Percentiles rank a stretch among this genome's conserved stretches.
Evolutionary conservation across 2,113 vertebrate genomes (phyloP).

Genomic region (Xenus cinereus): DNA sequence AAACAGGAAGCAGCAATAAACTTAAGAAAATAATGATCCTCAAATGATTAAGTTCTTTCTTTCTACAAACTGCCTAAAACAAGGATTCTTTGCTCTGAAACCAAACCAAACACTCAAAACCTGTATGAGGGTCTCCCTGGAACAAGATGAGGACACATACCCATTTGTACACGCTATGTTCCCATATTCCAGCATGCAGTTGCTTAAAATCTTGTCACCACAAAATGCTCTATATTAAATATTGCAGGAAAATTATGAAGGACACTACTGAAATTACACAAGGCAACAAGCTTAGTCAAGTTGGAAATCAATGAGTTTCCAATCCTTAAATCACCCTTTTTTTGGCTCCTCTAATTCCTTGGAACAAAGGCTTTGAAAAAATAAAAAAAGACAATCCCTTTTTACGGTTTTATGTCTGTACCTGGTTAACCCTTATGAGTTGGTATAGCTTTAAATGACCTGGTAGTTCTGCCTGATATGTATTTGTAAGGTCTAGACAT

Average conservation of each 20-base stretch:
- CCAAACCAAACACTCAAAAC: neutral
- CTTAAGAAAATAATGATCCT: neutral
- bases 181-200: neutral
- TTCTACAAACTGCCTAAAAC: neutral
- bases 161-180: rapidly evolving
- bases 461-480: neutral
- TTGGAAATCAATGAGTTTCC: neutral
- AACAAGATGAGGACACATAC: neutral
- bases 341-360: neutral
- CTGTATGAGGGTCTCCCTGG: neutral
- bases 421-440: neutral
- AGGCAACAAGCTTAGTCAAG: neutral
- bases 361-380: neutral
- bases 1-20: neutral
- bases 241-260: neutral
- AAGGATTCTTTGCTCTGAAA: neutral
- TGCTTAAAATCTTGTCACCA: neutral
- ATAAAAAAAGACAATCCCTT: neutral
- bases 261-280: neutral
- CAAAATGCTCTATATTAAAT: neutral
- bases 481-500: neutral
- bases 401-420: neutral
- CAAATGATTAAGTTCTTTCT: neutral
- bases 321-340: neutral
- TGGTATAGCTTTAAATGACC: neutral